These are phyloP conservation scores for Nomada ferruginata DNA, from an alignment of 2,888 invertebrate species.

Conservation along the genomic window DNA sequence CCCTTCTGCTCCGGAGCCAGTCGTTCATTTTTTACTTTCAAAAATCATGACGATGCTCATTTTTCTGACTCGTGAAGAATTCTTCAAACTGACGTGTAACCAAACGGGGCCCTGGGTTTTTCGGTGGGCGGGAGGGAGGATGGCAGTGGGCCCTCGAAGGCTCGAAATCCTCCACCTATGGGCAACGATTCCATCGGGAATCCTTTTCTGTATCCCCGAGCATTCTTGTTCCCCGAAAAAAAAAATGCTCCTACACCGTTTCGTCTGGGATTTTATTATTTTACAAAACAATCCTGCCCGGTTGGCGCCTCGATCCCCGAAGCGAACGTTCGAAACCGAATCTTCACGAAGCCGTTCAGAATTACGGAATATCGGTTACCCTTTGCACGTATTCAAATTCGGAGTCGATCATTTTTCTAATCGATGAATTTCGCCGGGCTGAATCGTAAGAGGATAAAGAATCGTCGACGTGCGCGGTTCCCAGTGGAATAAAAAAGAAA, in stretches of 20 bases:
- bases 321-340: background rate
- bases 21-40: conserved; percentile 84
- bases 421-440: too few species aligned
- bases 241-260: conserved; percentile 6
- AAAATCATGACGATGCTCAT: conserved; percentile 85
- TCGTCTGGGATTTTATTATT: conserved; percentile 29
- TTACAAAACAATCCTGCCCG: conserved; percentile 15
- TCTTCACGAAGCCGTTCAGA: background rate
- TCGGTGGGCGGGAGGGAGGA: conserved; percentile 64
- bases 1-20: conserved; percentile 53
- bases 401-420: too few species aligned
- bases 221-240: conserved; percentile 55
- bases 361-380: background rate
- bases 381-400: too few species aligned
- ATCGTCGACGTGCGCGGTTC: conserved; percentile 9
- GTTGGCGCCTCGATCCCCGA: background rate
- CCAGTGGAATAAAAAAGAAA: too few species aligned
- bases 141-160: conserved; percentile 52
- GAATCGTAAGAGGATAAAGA: background rate
- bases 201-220: conserved; percentile 54
- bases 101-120: conserved; percentile 77
- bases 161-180: conserved; percentile 76
- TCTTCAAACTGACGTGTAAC: conserved; percentile 83
- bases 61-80: conserved; percentile 84
- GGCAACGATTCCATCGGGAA: conserved; percentile 65